Conservation (phyloP, 2,888 invertebrate genomes). For the Chouioia cunea region DNA sequence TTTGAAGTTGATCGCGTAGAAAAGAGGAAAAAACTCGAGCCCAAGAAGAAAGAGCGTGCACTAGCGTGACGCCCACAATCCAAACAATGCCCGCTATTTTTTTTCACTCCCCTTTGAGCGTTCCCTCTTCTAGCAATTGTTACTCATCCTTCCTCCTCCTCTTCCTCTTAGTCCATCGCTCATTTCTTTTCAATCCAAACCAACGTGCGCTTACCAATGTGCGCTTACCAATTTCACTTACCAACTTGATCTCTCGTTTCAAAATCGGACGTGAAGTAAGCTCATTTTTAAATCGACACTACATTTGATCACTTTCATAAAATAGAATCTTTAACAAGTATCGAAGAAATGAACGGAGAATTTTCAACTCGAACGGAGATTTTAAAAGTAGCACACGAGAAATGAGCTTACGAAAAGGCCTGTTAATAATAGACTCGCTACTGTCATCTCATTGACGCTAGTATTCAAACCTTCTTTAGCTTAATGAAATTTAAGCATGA, state of each 20-base stretch:
- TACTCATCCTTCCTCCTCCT: neutral
- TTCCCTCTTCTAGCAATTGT: slow-evolving; percentile 13
- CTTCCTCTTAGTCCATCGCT: slow-evolving; percentile 22
- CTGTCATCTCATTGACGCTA: too few species aligned
- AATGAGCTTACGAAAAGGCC: too few species aligned
- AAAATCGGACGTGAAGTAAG: too few species aligned
- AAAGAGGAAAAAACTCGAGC: slow-evolving; percentile 29
- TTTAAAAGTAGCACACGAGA: too few species aligned
- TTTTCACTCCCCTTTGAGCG: neutral
- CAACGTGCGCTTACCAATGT: slow-evolving; percentile 6
- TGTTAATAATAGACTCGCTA: too few species aligned
- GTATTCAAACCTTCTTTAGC: too few species aligned
- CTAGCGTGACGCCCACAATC: slow-evolving; percentile 43
- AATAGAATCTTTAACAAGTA: too few species aligned
- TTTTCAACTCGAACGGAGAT: too few species aligned
- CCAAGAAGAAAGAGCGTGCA: slow-evolving; percentile 37
- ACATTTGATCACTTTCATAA: too few species aligned
- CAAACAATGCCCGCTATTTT: slow-evolving; percentile 47
- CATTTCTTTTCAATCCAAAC: slow-evolving; percentile 18
- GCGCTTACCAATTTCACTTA: slow-evolving; percentile 18
- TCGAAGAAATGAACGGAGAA: too few species aligned
- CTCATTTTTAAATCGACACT: too few species aligned
- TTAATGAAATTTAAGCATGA: too few species aligned
- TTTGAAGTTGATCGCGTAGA: slow-evolving; percentile 32
- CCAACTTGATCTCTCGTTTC: neutral